These are phyloP conservation scores for Heliconius nattereri DNA, from an alignment of 1,140 invertebrate genomes.

Conservation along the genomic window DNA sequence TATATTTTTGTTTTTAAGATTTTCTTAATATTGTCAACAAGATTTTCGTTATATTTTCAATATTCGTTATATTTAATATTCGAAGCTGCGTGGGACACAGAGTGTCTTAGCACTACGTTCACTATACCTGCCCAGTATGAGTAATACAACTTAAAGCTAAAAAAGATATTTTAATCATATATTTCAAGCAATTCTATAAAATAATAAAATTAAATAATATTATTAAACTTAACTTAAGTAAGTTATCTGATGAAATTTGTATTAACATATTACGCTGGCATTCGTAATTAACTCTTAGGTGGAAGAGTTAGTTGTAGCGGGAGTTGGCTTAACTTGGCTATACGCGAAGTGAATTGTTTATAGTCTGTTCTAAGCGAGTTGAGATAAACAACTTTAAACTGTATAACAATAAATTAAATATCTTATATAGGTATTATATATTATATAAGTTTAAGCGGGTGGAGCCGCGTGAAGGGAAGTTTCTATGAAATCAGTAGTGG, in stretches of 20 bases:
- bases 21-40: too few relatives aligned
- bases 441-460: neutral
- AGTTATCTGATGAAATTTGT: neutral
- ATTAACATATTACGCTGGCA: neutral
- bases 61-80: too few relatives aligned
- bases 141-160: neutral
- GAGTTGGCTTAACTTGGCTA: neutral
- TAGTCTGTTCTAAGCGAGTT: neutral
- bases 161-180: too few relatives aligned
- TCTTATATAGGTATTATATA: neutral
- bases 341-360: slow-evolving; percentile 1
- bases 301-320: neutral
- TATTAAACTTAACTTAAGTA: neutral
- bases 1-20: too few relatives aligned
- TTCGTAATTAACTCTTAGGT: neutral
- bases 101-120: neutral
- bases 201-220: neutral
- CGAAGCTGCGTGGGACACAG: neutral
- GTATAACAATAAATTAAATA: neutral
- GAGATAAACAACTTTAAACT: neutral
- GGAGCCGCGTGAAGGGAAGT: too few relatives aligned
- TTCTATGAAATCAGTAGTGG: too few relatives aligned
- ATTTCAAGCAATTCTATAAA: neutral
- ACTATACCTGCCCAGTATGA: neutral
- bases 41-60: too few relatives aligned